These are phyloP conservation scores for Drosophila histrio DNA, from an alignment of 2,888 invertebrate genomes.

Conservation along the genomic window DNA sequence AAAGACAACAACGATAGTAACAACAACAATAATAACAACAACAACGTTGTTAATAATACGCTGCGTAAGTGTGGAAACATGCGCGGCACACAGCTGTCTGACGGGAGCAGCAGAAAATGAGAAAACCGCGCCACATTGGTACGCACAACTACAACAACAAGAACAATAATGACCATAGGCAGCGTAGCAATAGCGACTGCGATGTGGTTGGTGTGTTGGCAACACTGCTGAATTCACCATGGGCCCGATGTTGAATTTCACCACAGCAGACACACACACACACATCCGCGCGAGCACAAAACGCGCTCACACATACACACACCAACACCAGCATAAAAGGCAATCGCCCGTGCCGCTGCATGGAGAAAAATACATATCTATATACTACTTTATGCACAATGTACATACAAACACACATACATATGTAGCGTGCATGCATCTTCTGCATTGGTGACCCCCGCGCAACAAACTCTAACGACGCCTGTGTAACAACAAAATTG, in stretches of 20 bases:
- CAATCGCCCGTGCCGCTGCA: conserved; percentile 66
- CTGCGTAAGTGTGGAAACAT: conserved; percentile 72
- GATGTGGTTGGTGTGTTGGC: conserved; percentile 52
- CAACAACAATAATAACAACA: conserved; percentile 10
- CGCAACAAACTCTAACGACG: conserved; percentile 17
- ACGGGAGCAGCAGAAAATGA: conserved; percentile 35
- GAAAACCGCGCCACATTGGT: conserved; percentile 64
- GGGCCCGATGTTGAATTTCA: conserved; percentile 41
- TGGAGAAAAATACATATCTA: conserved; percentile 62
- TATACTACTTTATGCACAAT: conserved; percentile 29
- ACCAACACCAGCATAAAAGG: conserved; percentile 39
- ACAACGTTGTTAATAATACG: conserved; percentile 51
- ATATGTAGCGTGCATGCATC: conserved; percentile 14
- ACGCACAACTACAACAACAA: conserved; percentile 47
- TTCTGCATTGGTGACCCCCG: conserved; percentile 43
- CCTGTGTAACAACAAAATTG: conserved; percentile 21
- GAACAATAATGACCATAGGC: conserved; percentile 20
- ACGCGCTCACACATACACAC: conserved; percentile 5
- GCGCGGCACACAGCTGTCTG: conserved; percentile 74
- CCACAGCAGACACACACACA: conserved; percentile 39
- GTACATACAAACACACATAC: conserved; percentile 14
- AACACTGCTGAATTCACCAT: conserved; percentile 52
- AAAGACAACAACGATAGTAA: conserved; percentile 3
- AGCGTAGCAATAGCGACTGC: conserved; percentile 21
- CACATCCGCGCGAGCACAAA: neutral